Conservation (phyloP, 2,797 vertebrate species). For the Coluber constrictor region DNA sequence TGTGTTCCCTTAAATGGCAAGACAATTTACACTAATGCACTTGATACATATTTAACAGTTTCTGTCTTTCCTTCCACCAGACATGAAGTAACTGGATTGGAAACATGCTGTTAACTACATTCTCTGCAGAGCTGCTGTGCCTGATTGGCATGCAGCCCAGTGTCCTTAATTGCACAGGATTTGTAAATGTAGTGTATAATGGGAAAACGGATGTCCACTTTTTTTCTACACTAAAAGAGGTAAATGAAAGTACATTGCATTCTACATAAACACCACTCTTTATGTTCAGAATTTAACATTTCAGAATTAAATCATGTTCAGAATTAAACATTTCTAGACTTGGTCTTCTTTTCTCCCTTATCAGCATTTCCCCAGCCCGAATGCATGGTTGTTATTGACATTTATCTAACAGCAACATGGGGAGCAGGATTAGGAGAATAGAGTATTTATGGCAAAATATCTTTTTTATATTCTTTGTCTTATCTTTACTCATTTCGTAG, state of each 20-base stretch:
- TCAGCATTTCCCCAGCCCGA: neutral
- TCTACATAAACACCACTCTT: neutral
- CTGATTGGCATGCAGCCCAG: neutral
- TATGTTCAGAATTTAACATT: neutral
- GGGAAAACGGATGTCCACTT: neutral
- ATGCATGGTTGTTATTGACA: neutral
- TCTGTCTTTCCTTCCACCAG: neutral
- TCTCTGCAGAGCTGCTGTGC: neutral
- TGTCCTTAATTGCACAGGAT: neutral
- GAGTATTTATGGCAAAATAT: neutral
- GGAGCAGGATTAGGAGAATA: neutral
- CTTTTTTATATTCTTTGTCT: neutral
- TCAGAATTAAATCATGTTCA: neutral
- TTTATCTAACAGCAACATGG: neutral
- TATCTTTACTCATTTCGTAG: neutral
- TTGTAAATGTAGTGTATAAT: neutral
- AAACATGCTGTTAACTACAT: neutral
- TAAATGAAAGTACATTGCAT: neutral
- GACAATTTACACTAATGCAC: slow-evolving; percentile 13
- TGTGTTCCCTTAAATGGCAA: neutral
- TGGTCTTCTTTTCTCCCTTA: neutral
- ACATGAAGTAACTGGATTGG: neutral
- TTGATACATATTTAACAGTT: neutral
- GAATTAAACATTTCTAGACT: neutral
- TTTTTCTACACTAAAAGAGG: neutral